Evolutionary conservation across 1,140 invertebrate genomes (phyloP).

Genomic region (Heliconius congener): DNA sequence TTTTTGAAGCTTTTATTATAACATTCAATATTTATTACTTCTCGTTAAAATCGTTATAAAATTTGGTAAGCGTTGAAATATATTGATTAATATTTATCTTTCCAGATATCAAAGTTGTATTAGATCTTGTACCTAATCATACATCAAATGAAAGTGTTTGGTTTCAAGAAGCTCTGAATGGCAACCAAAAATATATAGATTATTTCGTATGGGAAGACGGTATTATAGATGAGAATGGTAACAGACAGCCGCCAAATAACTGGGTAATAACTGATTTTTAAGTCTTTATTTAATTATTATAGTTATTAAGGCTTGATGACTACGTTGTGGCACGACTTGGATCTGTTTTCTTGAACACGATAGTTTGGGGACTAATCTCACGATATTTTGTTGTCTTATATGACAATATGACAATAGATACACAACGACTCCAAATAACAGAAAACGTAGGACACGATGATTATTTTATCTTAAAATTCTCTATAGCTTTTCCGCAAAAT

Average conservation of each 20-base stretch:
- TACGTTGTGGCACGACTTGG: too few species aligned
- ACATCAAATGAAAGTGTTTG: constrained; percentile 88
- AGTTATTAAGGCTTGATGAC: too few species aligned
- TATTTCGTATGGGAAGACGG: constrained; percentile 87
- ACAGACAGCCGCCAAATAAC: constrained; percentile 84
- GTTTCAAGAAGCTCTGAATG: constrained; percentile 85
- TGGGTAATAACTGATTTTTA: constrained; percentile 80
- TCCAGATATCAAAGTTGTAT: constrained; percentile 79
- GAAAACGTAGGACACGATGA: too few species aligned
- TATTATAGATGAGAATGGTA: constrained; percentile 75
- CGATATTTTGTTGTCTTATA: too few species aligned
- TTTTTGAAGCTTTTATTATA: too few species aligned
- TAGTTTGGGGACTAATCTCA: too few species aligned
- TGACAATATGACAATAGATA: too few species aligned
- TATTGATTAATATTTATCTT: constrained; percentile 14
- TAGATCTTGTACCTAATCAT: constrained; percentile 88
- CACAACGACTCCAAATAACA: too few species aligned
- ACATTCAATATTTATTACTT: too few species aligned
- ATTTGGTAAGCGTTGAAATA: not conserved
- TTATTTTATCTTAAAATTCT: not conserved
- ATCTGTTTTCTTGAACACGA: too few species aligned
- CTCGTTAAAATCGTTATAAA: not conserved
- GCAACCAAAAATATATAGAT: constrained; percentile 83
- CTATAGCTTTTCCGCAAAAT: not conserved
- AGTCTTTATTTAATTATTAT: too few species aligned